Percentiles rank a stretch among this genome's conserved stretches.
These are phyloP conservation scores for Nycticebus coucang DNA, from an alignment of 2,113 vertebrate genomes.

Conservation along the genomic window DNA sequence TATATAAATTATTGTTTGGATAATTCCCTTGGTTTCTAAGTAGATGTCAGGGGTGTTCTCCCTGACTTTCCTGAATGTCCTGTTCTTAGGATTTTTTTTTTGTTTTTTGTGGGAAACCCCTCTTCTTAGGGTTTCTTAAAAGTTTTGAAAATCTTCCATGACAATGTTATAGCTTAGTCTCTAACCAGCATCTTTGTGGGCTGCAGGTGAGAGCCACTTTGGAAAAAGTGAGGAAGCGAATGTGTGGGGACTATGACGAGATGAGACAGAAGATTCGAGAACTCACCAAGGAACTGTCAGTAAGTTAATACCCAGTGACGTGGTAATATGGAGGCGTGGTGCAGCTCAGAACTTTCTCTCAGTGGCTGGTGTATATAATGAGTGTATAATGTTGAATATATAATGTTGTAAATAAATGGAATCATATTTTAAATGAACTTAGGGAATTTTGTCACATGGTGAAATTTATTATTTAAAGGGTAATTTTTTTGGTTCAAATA, in stretches of 20 bases:
- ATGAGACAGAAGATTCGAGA: slow-evolving; percentile 96
- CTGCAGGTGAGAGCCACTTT: slow-evolving; percentile 96
- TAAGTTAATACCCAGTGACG: slow-evolving; percentile 67
- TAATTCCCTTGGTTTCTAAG: background rate
- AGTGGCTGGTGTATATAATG: no score
- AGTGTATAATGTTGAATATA: background rate
- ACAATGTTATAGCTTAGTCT: background rate
- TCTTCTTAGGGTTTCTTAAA: slow-evolving; percentile 7
- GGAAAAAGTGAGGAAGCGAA: slow-evolving; percentile 95
- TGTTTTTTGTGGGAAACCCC: background rate
- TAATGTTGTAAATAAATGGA: background rate
- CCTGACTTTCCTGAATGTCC: background rate
- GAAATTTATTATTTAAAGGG: background rate
- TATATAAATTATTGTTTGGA: background rate
- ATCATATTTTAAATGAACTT: background rate
- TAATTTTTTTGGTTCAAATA: background rate
- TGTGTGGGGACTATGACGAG: slow-evolving; percentile 96
- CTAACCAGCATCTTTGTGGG: slow-evolving; percentile 38
- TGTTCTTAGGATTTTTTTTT: background rate
- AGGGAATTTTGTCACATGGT: background rate
- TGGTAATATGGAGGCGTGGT: background rate
- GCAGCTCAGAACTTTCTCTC: background rate
- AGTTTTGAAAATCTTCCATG: background rate
- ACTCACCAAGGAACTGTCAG: slow-evolving; percentile 93
- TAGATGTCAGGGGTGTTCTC: background rate